Evolutionary conservation across 2,888 invertebrate species (phyloP), one percentile per base, ranked within the genome.

Genomic region (Girardia tigrina): DNA sequence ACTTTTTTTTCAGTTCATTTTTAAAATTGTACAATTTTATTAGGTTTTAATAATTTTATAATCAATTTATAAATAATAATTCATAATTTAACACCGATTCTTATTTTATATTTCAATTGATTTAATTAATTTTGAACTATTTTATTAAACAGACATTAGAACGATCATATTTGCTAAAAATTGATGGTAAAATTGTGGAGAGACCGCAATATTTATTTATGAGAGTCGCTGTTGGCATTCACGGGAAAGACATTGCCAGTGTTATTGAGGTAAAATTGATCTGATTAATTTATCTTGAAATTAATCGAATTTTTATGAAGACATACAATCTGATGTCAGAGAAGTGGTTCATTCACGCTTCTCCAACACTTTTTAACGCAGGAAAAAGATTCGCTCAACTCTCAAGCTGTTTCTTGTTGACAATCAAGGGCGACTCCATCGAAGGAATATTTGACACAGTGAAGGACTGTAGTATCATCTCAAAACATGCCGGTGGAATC

Each of bases 131-230:
- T n/a, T n/a, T n/a, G n/a, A n/a, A n/a, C n/a, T n/a, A n/a, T n/a
- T n/a, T n/a, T n/a, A n/a, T n/a, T n/a, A n/a, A n/a, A n/a, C n/a
- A 87, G 87, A 98, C 97, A 0, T 85, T 98, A 75, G 97, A 98
- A 82, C 88, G 92, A 71, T 94, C 95, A 0, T 98, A 98, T 84
- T 86, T 98, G 78, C 85, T 97, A 77, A 93, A 91, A 86, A 91
- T 94, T 74, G 88, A 92, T 82, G 90, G 90, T 0, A 92, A 92
- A 83, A 90, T 94, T 73, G 94, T 88, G 0, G 98, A 98, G 84
- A 88, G 98, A 28, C 98, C 98, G 0, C 97, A 98, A 82, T 95
- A 98, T 81, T 92, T 98, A 94, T 85, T 98, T 77, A 98, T 98
- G 98, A 86, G 98, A 80, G 95, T 95, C 0, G 86, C 97, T 1